phyloP scores from a whole-genome alignment of 2,888 invertebrate species.

The Drosophila lacicola region DNA sequence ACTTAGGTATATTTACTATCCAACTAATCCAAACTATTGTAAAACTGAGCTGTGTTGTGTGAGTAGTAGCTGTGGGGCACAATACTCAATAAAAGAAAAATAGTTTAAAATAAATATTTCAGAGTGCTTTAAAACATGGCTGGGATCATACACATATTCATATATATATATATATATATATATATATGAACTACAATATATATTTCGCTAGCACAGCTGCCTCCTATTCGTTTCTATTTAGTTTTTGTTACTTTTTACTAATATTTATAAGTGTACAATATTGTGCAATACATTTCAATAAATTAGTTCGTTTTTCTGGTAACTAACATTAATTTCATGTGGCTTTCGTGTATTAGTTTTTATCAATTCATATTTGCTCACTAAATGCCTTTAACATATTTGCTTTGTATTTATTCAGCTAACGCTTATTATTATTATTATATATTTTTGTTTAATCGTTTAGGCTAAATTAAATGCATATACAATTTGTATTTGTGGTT shows the following conservation, averaged over 20 bases:
- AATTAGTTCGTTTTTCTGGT: constrained; percentile 65
- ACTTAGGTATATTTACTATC: constrained; percentile 30
- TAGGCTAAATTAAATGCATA: constrained; percentile 76
- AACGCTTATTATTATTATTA: constrained; percentile 32
- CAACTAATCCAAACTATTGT: constrained; percentile 46
- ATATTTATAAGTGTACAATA: constrained; percentile 76
- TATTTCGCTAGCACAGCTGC: constrained; percentile 41
- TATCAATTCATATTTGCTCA: constrained; percentile 75
- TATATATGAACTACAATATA: constrained; percentile 25
- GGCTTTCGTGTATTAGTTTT: constrained; percentile 40
- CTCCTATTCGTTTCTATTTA: constrained; percentile 52
- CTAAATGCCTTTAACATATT: constrained; percentile 66
- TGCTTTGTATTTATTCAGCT: constrained; percentile 43
- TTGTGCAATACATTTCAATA: constrained; percentile 82
- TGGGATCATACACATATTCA: constrained; percentile 31
- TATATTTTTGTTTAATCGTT: constrained; percentile 48
- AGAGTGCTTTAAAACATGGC: constrained; percentile 18
- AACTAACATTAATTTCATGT: constrained; percentile 66
- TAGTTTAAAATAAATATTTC: not conserved
- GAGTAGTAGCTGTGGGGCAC: constrained; percentile 19
- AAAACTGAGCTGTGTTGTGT: constrained; percentile 42
- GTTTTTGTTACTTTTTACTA: constrained; percentile 60
- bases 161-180: constrained; percentile 17
- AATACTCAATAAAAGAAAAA: not conserved
- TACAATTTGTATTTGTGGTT: constrained; percentile 74